Conservation (phyloP, 1,140 invertebrate species). For the Venustaconcha ellipsiformis region DNA sequence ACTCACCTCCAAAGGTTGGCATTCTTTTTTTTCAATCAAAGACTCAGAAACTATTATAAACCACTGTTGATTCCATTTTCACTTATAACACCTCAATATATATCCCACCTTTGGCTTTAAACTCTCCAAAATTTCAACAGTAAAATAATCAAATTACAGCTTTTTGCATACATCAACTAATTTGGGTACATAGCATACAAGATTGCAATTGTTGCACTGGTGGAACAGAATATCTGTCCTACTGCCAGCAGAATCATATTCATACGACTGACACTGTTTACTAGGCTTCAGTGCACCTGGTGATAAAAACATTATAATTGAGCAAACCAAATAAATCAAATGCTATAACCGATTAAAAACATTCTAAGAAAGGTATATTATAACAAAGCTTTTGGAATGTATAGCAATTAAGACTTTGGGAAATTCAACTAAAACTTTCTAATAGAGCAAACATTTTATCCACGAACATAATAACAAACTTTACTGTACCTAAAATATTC, state of each 20-base stretch:
- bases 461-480: not conserved
- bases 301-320: no score
- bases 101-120: not conserved
- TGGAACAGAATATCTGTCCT: not conserved
- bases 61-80: no score
- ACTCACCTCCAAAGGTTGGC: not conserved
- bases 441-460: no score
- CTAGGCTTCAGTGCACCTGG: not conserved
- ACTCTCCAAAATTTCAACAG: not conserved
- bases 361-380: no score
- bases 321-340: no score
- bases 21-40: not conserved
- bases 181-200: no score
- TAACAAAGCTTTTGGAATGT: no score
- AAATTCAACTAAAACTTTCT: no score
- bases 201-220: not conserved
- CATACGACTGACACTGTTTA: not conserved
- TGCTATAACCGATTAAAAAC: not conserved
- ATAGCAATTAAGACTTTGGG: no score
- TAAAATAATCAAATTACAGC: no score
- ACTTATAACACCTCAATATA: no score
- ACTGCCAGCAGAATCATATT: not conserved
- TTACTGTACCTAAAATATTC: conserved; percentile 88
- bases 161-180: not conserved
- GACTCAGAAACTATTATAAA: no score